Conservation (phyloP, 2,113 vertebrate species). For the Eulacestoma nigropectus region DNA sequence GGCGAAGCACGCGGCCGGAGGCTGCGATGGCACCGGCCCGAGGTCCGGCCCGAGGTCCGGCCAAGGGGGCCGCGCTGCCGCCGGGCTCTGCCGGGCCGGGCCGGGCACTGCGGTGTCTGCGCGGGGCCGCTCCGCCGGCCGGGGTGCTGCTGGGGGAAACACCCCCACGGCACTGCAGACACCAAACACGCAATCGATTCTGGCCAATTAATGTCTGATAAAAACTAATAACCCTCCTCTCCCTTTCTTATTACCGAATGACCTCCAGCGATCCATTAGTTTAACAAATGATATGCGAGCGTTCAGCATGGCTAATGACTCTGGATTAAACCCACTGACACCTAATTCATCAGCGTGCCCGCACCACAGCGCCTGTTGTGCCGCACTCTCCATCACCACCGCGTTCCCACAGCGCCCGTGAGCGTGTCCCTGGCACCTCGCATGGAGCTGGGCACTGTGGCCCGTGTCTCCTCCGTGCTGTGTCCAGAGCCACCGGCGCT, state of each 20-base stretch:
- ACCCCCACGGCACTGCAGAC: neutral
- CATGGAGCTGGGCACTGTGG: rapidly evolving
- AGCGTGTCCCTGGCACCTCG: neutral
- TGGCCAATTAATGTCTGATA: slow-evolving; percentile 54
- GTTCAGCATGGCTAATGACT: slow-evolving; percentile 21
- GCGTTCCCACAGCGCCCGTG: rapidly evolving
- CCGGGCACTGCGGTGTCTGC: neutral
- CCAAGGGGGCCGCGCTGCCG: neutral
- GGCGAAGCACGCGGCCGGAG: rapidly evolving
- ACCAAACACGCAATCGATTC: slow-evolving; percentile 33
- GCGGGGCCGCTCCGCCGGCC: rapidly evolving
- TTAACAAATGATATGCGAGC: neutral
- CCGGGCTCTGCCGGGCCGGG: neutral
- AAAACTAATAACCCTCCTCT: slow-evolving; percentile 43
- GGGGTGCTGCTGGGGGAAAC: neutral
- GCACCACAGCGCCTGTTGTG: neutral
- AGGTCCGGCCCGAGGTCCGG: rapidly evolving
- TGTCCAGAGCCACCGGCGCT: rapidly evolving
- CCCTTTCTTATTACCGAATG: slow-evolving; percentile 34
- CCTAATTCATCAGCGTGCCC: neutral
- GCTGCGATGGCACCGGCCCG: rapidly evolving
- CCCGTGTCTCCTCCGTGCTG: rapidly evolving
- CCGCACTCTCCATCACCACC: neutral
- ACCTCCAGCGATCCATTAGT: slow-evolving; percentile 61
- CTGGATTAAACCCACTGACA: neutral